phyloP scores from a whole-genome alignment of 2,113 vertebrate species.

The Megaptera novaeangliae region DNA sequence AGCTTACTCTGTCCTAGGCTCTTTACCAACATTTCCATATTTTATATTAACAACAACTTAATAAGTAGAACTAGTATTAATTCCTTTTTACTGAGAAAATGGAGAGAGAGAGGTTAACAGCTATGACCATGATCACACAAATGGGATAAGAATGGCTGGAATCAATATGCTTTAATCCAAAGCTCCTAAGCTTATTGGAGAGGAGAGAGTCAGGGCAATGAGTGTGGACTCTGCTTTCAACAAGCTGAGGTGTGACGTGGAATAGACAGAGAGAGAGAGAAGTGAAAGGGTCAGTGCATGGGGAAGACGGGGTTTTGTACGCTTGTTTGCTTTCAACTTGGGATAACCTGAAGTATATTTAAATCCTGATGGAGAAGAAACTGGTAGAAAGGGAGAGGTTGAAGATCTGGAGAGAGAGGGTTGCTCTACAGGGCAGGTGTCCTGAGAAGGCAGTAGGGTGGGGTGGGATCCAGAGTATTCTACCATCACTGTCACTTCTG shows the following conservation, averaged over 20 bases:
- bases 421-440: background rate
- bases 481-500: rapidly evolving
- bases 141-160: background rate
- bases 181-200: background rate
- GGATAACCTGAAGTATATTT: background rate
- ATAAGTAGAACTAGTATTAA: background rate
- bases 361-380: background rate
- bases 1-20: background rate
- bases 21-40: background rate
- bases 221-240: background rate
- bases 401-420: background rate
- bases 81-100: background rate
- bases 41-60: background rate
- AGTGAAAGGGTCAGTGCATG: background rate
- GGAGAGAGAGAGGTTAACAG: background rate
- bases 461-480: background rate
- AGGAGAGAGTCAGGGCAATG: too few species aligned
- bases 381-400: background rate
- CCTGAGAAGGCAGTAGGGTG: background rate
- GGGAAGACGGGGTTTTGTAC: background rate
- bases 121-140: background rate
- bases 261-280: background rate
- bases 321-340: background rate
- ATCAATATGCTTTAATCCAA: background rate
- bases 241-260: background rate